phyloP scores from a whole-genome alignment of 2,888 invertebrate species.

The Trichopoda pennipes region DNA sequence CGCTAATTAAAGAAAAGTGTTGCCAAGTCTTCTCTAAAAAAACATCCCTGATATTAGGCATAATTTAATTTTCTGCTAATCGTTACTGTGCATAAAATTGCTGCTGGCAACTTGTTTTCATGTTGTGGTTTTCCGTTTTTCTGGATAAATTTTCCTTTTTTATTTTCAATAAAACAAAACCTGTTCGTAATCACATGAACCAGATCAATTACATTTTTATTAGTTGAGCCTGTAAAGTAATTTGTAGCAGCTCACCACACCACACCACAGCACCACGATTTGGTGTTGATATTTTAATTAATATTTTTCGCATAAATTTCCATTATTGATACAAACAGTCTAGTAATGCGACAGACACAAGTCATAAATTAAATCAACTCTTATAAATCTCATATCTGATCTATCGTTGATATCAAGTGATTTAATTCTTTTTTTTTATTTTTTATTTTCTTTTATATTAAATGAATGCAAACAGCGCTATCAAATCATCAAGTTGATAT shows the following conservation, averaged over 20 bases:
- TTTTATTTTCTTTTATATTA: too few relatives aligned
- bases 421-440: not conserved
- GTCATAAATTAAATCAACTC: constrained; percentile 18
- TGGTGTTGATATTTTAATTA: constrained; percentile 31
- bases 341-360: not conserved
- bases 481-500: not conserved
- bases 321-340: constrained; percentile 35
- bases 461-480: constrained; percentile 27
- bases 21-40: too few relatives aligned
- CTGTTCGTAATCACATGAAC: not conserved
- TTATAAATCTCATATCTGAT: constrained; percentile 18
- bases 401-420: constrained; percentile 25
- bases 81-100: too few relatives aligned
- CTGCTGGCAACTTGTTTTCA: too few relatives aligned
- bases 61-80: too few relatives aligned
- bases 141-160: too few relatives aligned
- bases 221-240: constrained; percentile 9
- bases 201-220: constrained; percentile 35
- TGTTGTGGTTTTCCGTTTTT: too few relatives aligned
- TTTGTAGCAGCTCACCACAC: not conserved
- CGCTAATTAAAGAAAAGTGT: too few relatives aligned
- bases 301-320: constrained; percentile 40
- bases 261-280: too few relatives aligned
- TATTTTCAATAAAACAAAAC: not conserved
- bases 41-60: too few relatives aligned